Evolutionary conservation across 2,888 invertebrate genomes (phyloP).

Genomic region (Dasysyrphus tricinctus): DNA sequence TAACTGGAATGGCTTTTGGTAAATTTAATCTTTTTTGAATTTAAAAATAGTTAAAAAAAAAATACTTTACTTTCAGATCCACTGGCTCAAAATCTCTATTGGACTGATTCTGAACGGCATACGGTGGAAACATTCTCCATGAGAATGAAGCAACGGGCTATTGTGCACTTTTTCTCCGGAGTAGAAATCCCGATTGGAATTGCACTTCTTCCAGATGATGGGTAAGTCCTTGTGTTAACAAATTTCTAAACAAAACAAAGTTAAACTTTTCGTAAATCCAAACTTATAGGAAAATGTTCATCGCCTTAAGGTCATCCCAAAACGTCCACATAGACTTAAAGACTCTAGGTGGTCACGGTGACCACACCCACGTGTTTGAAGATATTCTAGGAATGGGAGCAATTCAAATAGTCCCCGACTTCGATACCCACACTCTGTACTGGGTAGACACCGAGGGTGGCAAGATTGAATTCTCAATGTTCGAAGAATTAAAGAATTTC

Average conservation of each 20-base stretch:
- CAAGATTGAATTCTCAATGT: slow-evolving; percentile 87
- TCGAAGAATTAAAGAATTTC: slow-evolving; percentile 85
- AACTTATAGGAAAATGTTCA: slow-evolving; percentile 86
- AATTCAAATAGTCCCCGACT: slow-evolving; percentile 82
- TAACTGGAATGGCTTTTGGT: slow-evolving; percentile 87
- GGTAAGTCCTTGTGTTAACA: slow-evolving; percentile 73
- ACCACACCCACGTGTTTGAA: slow-evolving; percentile 81
- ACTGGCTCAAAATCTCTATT: slow-evolving; percentile 89
- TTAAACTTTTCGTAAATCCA: too few relatives aligned
- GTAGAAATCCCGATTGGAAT: slow-evolving; percentile 88
- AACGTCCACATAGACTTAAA: slow-evolving; percentile 87
- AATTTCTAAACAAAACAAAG: too few relatives aligned
- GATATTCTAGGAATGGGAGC: slow-evolving; percentile 81
- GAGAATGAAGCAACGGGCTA: slow-evolving; percentile 85
- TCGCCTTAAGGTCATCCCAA: slow-evolving; percentile 84
- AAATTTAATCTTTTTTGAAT: slow-evolving; percentile 71
- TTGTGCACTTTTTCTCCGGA: slow-evolving; percentile 86
- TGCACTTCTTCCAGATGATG: slow-evolving; percentile 85
- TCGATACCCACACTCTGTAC: slow-evolving; percentile 86
- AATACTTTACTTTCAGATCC: slow-evolving; percentile 84
- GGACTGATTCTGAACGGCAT: slow-evolving; percentile 87
- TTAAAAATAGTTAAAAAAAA: neutral
- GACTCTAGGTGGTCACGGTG: slow-evolving; percentile 87
- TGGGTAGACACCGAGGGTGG: slow-evolving; percentile 88
- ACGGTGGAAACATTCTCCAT: slow-evolving; percentile 88